Base-by-base conservation (phyloP, 2,797 vertebrate species). In the Cryptoprocta ferox region DNA sequence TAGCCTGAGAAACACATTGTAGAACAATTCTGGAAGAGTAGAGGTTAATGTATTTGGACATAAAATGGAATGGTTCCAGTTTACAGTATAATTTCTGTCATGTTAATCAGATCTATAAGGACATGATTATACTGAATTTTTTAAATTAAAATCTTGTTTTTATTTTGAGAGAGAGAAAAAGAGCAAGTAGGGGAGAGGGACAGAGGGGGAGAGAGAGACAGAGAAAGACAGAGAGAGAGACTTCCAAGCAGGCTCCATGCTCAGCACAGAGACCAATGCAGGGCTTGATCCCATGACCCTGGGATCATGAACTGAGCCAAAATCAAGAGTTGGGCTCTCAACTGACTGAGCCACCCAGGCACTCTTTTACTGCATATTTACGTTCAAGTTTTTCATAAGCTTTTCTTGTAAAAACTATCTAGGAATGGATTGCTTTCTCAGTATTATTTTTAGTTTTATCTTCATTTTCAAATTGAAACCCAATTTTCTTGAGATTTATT, bases 101-200 rank as follows among this genome's bases (percentile, higher is more conserved):
- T 71, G 21, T 94, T 73, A 66, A 96, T 94, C 66, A 95, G 91
- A 94, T 90, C 39, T 88, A 37, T 85, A 94, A 97, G n/a, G 66
- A 63, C 50, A 71, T 73, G 61, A 87, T 88, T 90, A 78, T 12
- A 78, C 37, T 56, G 4, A 59, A 45, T 35, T 76, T 83, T 91
- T 53, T 30, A 5, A 63, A 63, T 13, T 30, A 63, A 21, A 59
- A 59, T 21, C 24, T 59, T 59, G 56, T 59, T 59, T 59, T 59
- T 59, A 59, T 59, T 59, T 59, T 59, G 56, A 59, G 8, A 59
- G 56, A 59, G 21, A 24, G 19, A 53, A 53, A 53, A 16, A 59
- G 56, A 59, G 56, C 56, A 59, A 9, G 50, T 59, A 59, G 21
- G 56, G 56, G 7, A 59, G 56, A 59, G 56, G 21, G 56, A 24